These are phyloP conservation scores for Sisyra nigra DNA, from an alignment of 2,888 invertebrate genomes.

Conservation along the genomic window DNA sequence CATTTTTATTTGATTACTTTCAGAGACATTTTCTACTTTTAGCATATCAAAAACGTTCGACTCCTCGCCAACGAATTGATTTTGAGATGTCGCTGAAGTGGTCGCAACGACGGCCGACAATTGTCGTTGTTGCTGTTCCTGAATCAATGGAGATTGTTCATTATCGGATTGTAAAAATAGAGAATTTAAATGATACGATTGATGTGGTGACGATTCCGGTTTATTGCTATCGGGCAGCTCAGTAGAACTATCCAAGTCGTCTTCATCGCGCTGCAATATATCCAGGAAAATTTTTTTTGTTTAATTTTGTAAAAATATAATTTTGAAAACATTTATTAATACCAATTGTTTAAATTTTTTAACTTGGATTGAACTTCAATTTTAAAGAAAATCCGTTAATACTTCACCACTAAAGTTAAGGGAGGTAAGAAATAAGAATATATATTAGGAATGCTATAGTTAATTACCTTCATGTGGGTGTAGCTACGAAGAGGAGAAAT, in stretches of 20 bases:
- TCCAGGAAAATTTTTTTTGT: no score
- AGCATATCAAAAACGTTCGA: background rate
- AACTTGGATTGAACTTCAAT: no score
- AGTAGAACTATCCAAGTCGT: slow-evolving; percentile 6
- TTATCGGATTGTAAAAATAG: background rate
- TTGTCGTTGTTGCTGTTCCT: background rate
- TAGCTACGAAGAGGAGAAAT: slow-evolving; percentile 47
- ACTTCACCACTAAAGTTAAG: no score
- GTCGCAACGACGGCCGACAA: background rate
- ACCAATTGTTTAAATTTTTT: no score
- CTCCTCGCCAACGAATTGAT: background rate
- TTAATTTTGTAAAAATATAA: no score
- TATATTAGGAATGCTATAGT: no score
- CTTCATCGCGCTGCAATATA: slow-evolving; percentile 5
- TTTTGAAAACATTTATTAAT: no score
- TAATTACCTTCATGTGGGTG: slow-evolving; percentile 42
- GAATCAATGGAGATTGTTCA: slow-evolving; percentile 4
- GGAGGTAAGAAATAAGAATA: no score
- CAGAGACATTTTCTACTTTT: background rate
- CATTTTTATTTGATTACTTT: background rate
- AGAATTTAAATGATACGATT: background rate
- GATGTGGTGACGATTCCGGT: background rate
- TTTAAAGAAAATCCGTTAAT: no score
- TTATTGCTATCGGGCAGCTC: slow-evolving; percentile 2
- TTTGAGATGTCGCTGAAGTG: background rate